A percentile compares a stretch with the other conserved stretches of the same genome.
Evolutionary conservation across 2,113 vertebrate genomes (phyloP).

Genomic region (Circaetus gallicus): DNA sequence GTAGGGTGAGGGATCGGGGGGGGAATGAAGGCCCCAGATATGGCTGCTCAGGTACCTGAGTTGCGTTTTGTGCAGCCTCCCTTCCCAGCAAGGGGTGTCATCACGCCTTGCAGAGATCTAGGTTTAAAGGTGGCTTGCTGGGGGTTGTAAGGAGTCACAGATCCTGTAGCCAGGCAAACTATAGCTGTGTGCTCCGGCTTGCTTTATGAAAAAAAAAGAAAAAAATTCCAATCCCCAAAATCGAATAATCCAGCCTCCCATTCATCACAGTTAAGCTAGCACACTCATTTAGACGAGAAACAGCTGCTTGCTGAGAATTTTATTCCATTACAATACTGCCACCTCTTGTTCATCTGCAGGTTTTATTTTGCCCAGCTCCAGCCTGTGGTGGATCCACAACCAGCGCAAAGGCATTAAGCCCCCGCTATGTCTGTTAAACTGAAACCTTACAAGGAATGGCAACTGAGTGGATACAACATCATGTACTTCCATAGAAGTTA

Average conservation of each 20-base stretch:
- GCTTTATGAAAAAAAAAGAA: not conserved
- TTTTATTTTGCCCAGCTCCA: not conserved
- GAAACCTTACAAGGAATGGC: not conserved
- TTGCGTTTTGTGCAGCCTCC: not conserved
- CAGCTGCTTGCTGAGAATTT: not conserved
- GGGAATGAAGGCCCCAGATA: not conserved
- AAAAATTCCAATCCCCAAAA: not conserved
- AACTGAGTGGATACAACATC: not conserved
- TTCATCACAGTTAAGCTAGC: not conserved
- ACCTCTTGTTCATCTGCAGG: not conserved
- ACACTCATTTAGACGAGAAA: accelerated
- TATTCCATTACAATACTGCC: not conserved
- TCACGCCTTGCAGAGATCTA: not conserved
- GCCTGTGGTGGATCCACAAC: not conserved
- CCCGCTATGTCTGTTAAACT: not conserved
- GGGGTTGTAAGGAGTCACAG: not conserved
- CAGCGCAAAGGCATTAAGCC: not conserved
- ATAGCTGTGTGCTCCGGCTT: not conserved
- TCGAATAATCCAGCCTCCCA: not conserved
- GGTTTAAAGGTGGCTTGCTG: not conserved
- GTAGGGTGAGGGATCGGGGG: accelerated
- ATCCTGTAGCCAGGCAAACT: not conserved
- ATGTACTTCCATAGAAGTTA: not conserved
- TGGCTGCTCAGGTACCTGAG: not conserved
- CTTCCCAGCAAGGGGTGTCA: not conserved